Base-by-base conservation (phyloP, 2,797 vertebrate species). In the Mormyrus hasselquistii region DNA sequence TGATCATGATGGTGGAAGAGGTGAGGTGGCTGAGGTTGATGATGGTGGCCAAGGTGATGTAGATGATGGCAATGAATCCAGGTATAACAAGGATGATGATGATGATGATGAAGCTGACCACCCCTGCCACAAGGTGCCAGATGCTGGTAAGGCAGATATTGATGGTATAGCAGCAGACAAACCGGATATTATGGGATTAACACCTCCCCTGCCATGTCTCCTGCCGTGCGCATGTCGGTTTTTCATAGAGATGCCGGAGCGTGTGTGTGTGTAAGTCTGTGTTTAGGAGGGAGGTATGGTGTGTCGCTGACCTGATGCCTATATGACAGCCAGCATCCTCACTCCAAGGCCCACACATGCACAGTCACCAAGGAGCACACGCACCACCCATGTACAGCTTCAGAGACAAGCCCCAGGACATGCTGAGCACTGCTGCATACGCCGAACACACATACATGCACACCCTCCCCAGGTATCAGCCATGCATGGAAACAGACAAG, bases 181-280 rank as follows among this genome's bases (percentile, higher is more conserved):
- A 87, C 86, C 87, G 88, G 88, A 55, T 44, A 44, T 44, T 79
- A 49, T 49, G n/a, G 38, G 19, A 83, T 44, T 44, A 49, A 83
- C 79, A 49, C 41, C 44, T 8, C n/a, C 44, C n/a, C 3, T 57
- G 53, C 73, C 34, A 34, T 47, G 12, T 14, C 34, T 38, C 29
- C 38, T 79, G 73, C 73, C 44, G 88, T 93, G 92, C 93, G 91
- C 89, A 62, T 88, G 76, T 83, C 2, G 4, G 10, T 41, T 49
- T 79, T 19, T 79, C 47, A 73, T 14, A 1, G 69, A 73, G 29
- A 73, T 73, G 69, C 16, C 4, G 29, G 69, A 7, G 90, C 87
- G 83, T 90, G 90, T 92, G 90, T 90, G 88, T 92, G 93, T 93
- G 93, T 91, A 2, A 38, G 92, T 92, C 91, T 92, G 92, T 84